phyloP scores from a whole-genome alignment of 2,113 vertebrate species.

The Symphodus melops region DNA sequence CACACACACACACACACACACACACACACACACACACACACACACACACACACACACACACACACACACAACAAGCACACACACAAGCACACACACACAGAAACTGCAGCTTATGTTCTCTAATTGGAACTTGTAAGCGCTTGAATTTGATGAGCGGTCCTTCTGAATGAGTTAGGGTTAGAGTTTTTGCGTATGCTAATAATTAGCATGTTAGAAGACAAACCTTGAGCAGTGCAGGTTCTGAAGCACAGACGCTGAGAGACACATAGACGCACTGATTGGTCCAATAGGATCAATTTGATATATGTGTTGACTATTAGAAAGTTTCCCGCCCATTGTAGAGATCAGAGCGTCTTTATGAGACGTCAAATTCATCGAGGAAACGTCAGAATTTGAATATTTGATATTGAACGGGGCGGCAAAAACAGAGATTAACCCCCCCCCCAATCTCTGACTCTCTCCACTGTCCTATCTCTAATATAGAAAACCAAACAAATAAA shows the following conservation, averaged over 20 bases:
- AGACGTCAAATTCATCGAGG: too few relatives aligned
- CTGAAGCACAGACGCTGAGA: neutral
- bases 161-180: conserved; percentile 31
- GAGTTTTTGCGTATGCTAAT: conserved; percentile 24
- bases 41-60: too few relatives aligned
- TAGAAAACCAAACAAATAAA: too few relatives aligned
- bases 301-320: neutral
- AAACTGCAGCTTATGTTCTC: conserved; percentile 10
- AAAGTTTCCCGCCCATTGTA: neutral
- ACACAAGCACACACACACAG: too few relatives aligned
- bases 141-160: conserved; percentile 23
- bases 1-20: conserved; percentile 2
- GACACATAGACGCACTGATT: conserved; percentile 3
- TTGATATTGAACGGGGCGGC: too few relatives aligned
- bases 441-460: too few relatives aligned
- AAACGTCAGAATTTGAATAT: too few relatives aligned
- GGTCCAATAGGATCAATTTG: neutral
- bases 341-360: neutral
- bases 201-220: conserved; percentile 29
- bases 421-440: too few relatives aligned
- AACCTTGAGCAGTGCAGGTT: neutral
- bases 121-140: conserved; percentile 27
- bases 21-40: neutral
- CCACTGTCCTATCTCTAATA: too few relatives aligned
- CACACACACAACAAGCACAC: too few relatives aligned